Percentiles rank a stretch among this genome's conserved stretches.
Conservation (phyloP, 2,888 invertebrate genomes). For the Harmothoe impar region DNA sequence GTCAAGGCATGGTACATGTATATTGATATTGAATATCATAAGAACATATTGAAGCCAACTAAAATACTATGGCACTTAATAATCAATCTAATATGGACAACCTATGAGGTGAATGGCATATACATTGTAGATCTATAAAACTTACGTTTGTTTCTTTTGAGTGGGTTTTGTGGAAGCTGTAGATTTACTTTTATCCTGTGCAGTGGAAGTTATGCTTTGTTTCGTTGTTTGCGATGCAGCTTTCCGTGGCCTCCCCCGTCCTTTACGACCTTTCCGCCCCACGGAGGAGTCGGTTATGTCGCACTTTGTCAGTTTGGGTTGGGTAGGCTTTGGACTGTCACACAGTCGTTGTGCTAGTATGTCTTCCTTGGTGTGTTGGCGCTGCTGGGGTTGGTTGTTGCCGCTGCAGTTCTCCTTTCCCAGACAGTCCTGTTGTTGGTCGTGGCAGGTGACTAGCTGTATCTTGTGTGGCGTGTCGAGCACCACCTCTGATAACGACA, state of each 20-base stretch:
- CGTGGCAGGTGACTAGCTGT: not conserved
- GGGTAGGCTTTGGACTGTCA: conserved; percentile 47
- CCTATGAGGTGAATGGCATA: too few relatives aligned
- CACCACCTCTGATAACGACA: not conserved
- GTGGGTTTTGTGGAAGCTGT: not conserved
- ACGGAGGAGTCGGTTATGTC: not conserved
- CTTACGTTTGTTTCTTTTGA: not conserved
- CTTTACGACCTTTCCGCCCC: not conserved
- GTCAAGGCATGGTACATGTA: too few relatives aligned
- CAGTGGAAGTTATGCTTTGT: not conserved
- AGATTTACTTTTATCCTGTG: not conserved
- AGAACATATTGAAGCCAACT: too few relatives aligned
- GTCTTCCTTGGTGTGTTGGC: not conserved
- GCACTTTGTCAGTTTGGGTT: conserved; percentile 30
- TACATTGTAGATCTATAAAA: not conserved
- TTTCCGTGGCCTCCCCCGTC: not conserved
- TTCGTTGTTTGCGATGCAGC: not conserved
- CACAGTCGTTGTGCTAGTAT: not conserved
- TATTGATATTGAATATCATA: too few relatives aligned
- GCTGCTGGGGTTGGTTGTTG: not conserved
- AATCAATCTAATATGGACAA: too few relatives aligned
- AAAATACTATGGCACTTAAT: too few relatives aligned
- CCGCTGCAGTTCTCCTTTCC: conserved; percentile 44
- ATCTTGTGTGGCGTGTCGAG: conserved; percentile 20
- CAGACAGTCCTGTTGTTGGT: not conserved